phyloP scores from a whole-genome alignment of 2,113 vertebrate species.

The Jaculus jaculus region DNA sequence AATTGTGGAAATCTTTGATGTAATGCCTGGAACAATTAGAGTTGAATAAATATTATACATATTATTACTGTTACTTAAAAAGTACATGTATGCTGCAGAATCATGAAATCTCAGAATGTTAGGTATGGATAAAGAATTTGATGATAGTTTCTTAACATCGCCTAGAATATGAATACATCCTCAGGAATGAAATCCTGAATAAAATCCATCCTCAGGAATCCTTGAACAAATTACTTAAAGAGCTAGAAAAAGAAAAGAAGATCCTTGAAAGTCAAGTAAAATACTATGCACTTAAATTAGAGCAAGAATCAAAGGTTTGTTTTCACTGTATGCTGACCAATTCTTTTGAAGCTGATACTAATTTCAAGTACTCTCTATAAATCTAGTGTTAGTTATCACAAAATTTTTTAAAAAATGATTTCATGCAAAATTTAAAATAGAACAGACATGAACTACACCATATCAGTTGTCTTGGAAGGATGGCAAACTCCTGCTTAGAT shows the following conservation, averaged over 20 bases:
- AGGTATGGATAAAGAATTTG: not conserved
- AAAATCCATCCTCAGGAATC: conserved; percentile 83
- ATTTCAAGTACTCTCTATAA: conserved; percentile 35
- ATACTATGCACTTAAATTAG: conserved; percentile 86
- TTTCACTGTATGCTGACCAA: not conserved
- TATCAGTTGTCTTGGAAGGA: not conserved
- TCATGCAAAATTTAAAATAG: conserved; percentile 26
- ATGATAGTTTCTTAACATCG: not conserved
- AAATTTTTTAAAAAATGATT: conserved; percentile 23
- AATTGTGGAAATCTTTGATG: not conserved
- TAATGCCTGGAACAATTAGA: not conserved
- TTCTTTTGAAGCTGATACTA: not conserved
- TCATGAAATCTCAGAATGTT: not conserved
- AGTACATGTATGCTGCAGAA: not conserved
- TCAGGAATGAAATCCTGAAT: no score
- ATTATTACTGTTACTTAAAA: not conserved
- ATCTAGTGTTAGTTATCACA: not conserved
- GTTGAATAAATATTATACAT: not conserved
- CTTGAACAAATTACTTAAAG: conserved; percentile 87
- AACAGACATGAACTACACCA: not conserved
- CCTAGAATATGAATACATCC: conserved; percentile 17
- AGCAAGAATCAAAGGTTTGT: conserved; percentile 92
- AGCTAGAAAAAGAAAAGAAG: conserved; percentile 87
- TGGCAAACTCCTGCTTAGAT: not conserved
- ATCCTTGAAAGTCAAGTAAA: conserved; percentile 88